phyloP scores from a whole-genome alignment of 2,113 vertebrate species.

The Morone chrysops region DNA sequence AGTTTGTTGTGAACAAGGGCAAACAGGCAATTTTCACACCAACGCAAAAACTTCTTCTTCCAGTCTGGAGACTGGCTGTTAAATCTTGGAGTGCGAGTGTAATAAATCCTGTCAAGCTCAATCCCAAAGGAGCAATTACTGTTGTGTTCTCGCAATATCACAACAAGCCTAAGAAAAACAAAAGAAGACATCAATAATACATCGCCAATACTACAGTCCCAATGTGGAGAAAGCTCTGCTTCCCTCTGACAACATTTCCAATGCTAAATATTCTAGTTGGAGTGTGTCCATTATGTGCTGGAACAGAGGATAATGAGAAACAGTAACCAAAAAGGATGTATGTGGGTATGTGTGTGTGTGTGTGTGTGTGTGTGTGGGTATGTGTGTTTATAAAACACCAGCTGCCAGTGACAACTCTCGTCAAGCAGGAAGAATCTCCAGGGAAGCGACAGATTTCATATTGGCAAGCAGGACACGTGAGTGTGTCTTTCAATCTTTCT shows the following conservation, averaged over 20 bases:
- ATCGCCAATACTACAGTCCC: conserved; percentile 26
- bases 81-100: conserved; percentile 37
- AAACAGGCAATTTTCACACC: conserved; percentile 64
- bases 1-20: conserved; percentile 64
- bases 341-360: conserved; percentile 14
- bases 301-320: conserved; percentile 63
- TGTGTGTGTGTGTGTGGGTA: conserved; percentile 15
- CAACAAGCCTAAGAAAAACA: conserved; percentile 62
- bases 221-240: conserved; percentile 14
- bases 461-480: conserved; percentile 52
- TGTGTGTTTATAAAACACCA: conserved; percentile 47
- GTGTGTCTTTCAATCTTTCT: conserved; percentile 1
- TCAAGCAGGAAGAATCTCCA: conserved; percentile 50
- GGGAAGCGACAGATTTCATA: conserved; percentile 54
- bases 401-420: conserved; percentile 63
- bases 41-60: conserved; percentile 40
- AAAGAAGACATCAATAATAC: conserved; percentile 70
- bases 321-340: conserved; percentile 24
- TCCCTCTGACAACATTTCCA: conserved; percentile 59
- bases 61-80: conserved; percentile 46
- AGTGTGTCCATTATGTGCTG: conserved; percentile 62
- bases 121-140: conserved; percentile 72
- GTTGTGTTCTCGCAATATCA: conserved; percentile 56
- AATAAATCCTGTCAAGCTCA: conserved; percentile 52
- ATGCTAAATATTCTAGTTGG: conserved; percentile 60